Conservation (phyloP, 2,113 vertebrate genomes). For the Danio rerio region GRCz12tu NC_133188.1:35516501-35517000, state of each 20-base stretch:
- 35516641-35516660: not conserved
- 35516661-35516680: constrained; percentile 33
- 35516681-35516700: constrained; percentile 43
- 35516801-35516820: not conserved
- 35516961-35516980: not conserved
- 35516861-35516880: not conserved
- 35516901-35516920: not conserved
- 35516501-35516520: no score
- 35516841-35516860: not conserved
- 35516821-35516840: not conserved
- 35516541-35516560: no score
- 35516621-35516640: not conserved
- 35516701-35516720: constrained; percentile 24
- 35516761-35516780: not conserved
- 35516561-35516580: no score
- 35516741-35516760: constrained; percentile 23
- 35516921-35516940: not conserved
- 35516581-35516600: not conserved
- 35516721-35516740: constrained; percentile 26
- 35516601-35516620: not conserved
- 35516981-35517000: constrained; percentile 6
- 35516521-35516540: no score
- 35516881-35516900: not conserved
- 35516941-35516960: constrained; percentile 6
- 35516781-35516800: constrained; percentile 6